phyloP scores from a whole-genome alignment of 1,140 invertebrate genomes.

The Bombus terrestris region DNA sequence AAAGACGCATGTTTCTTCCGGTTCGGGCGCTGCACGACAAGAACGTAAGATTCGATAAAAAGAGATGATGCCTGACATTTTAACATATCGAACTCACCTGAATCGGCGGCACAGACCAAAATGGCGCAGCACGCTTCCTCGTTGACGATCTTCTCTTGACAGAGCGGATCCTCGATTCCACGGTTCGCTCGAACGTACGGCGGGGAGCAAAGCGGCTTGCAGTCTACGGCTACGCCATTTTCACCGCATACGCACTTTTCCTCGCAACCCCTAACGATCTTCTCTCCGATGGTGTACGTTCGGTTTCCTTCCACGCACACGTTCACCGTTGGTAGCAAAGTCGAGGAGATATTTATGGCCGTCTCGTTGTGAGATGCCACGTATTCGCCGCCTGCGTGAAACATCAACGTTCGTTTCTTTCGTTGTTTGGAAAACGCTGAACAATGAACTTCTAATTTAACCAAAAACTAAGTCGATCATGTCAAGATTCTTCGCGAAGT shows the following conservation, averaged over 20 bases:
- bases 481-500: no score
- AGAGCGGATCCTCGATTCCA: slow-evolving; percentile 87
- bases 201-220: slow-evolving; percentile 86
- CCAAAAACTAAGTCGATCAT: no score
- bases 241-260: slow-evolving; percentile 87
- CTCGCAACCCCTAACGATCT: slow-evolving; percentile 87
- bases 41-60: background rate
- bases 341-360: slow-evolving; percentile 59
- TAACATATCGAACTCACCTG: slow-evolving; percentile 73
- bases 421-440: no score
- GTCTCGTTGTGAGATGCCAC: slow-evolving; percentile 72
- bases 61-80: rapidly evolving
- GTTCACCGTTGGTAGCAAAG: slow-evolving; percentile 45
- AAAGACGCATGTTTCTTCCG: slow-evolving; percentile 87
- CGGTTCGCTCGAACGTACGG: slow-evolving; percentile 86
- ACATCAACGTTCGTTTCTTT: background rate
- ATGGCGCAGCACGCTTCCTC: slow-evolving; percentile 91
- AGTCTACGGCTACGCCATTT: slow-evolving; percentile 85
- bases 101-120: slow-evolving; percentile 85
- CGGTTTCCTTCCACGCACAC: slow-evolving; percentile 89
- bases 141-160: slow-evolving; percentile 86
- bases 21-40: slow-evolving; percentile 68
- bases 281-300: slow-evolving; percentile 88
- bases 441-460: no score
- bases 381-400: slow-evolving; percentile 73